These are phyloP conservation scores for Phallusia fumigata DNA, from an alignment of 23 tunicate genomes.

Conservation along the genomic window DNA sequence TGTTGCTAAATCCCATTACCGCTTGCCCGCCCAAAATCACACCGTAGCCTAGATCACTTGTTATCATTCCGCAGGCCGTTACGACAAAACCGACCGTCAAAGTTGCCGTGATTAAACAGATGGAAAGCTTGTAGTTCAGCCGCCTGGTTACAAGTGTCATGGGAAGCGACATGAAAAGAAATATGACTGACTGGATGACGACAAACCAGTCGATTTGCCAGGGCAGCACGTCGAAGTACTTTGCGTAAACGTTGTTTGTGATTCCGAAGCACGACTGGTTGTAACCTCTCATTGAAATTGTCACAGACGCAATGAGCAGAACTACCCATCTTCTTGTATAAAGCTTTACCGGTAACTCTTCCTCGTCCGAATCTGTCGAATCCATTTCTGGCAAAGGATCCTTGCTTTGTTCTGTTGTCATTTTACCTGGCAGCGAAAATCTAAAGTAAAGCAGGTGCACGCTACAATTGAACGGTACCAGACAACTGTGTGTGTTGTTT, in stretches of 20 bases:
- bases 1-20: conserved; percentile 70
- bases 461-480: too few species aligned
- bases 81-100: conserved; percentile 37
- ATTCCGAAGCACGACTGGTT: conserved; percentile 66
- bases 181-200: conserved; percentile 45
- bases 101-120: conserved; percentile 20
- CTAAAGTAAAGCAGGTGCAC: too few species aligned
- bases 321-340: conserved; percentile 35
- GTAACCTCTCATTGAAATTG: conserved; percentile 47
- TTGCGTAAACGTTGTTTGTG: conserved; percentile 28
- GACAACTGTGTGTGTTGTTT: too few species aligned
- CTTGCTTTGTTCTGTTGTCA: too few species aligned
- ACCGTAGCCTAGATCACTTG: conserved; percentile 18
- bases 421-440: too few species aligned
- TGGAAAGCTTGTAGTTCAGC: conserved; percentile 28
- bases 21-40: conserved; percentile 44
- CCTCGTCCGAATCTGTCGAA: not conserved
- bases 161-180: conserved; percentile 39
- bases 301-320: conserved; percentile 13
- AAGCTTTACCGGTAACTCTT: not conserved
- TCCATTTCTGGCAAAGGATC: too few species aligned
- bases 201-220: conserved; percentile 77
- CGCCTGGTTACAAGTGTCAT: conserved; percentile 31
- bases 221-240: conserved; percentile 42
- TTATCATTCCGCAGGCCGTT: conserved; percentile 22